Evolutionary conservation across 2,113 vertebrate genomes (phyloP).

Genomic region (Ceuthmochares aereus): DNA sequence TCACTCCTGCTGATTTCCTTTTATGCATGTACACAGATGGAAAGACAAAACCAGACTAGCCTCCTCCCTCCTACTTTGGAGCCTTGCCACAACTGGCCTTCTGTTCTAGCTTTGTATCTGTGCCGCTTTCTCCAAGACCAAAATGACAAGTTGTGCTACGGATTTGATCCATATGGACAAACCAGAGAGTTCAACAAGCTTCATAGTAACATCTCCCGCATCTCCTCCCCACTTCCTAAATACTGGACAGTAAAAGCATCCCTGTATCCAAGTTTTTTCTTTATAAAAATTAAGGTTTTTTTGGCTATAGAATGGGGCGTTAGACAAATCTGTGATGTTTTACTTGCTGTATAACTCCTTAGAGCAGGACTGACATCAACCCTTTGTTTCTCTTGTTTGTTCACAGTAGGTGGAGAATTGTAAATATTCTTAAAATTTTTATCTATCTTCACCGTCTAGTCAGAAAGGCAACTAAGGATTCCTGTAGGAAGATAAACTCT

Average conservation of each 20-base stretch:
- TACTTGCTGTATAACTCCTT: background rate
- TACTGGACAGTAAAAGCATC: background rate
- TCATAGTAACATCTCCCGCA: background rate
- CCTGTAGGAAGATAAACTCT: background rate
- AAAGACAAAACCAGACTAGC: background rate
- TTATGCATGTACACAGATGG: background rate
- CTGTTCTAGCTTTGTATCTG: background rate
- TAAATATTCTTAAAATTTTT: background rate
- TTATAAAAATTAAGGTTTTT: background rate
- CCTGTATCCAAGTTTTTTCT: background rate
- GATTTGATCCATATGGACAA: conserved; percentile 1
- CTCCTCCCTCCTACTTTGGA: background rate
- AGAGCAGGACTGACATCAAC: background rate
- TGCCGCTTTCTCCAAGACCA: background rate
- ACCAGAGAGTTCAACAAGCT: background rate
- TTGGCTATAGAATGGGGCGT: background rate
- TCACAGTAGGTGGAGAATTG: background rate
- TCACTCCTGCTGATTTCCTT: background rate
- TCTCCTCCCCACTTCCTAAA: background rate
- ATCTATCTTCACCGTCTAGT: background rate
- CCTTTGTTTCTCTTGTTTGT: background rate
- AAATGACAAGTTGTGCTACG: background rate
- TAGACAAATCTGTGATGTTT: background rate
- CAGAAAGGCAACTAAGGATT: background rate
- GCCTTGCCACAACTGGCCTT: background rate